Base-by-base conservation (phyloP, 2,888 invertebrate genomes). In the Drosophila vallismaia region DNA sequence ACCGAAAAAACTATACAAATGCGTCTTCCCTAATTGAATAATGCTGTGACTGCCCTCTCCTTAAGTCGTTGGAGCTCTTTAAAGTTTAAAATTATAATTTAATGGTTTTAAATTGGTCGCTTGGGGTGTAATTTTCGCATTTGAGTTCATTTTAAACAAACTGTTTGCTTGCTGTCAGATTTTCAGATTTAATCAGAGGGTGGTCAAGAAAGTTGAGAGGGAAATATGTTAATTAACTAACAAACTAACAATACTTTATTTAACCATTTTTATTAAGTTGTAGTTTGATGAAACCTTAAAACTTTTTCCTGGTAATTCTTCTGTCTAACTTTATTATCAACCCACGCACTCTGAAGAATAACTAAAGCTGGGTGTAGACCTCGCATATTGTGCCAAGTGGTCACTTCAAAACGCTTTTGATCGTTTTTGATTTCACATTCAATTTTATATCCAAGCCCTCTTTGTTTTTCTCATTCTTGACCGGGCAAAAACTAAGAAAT, bases 41-140 rank as follows among this genome's bases (percentile, higher is more conserved):
- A 82, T 82, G 85, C 76, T n/a, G 40, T 55, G 66, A 69, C 57
- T 67, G 85, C 74, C 44, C 72, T 64, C 57, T 44, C 69, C 55
- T 70, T 63, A 79, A 77, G 68, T 83, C 64, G 59, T 63, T 52
- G 59, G 60, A 49, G 68, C 75, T 64, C 70, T 72, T 75, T 69
- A 75, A 75, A 72, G 79, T 87, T 81, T 72, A 86, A 82, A 83
- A 87, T 87, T 88, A 86, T 87, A 86, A 82, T 88, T 84, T 87
- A 84, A 84, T 84, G 88, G 88, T 78, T 71, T 84, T 84, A 87
- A 84, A 84, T 84, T 84, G 84, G 87, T 84, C 84, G 86, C 88
- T 84, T 79, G 86, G 88, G 86, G 84, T 84, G 84, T 84, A 84
- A 84, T 84, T 84, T 84, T 84, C 84, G 86, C 88, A 84, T 84